Conservation (phyloP, 2,888 invertebrate species). For the Ashinkailepas kermadecensis region DNA sequence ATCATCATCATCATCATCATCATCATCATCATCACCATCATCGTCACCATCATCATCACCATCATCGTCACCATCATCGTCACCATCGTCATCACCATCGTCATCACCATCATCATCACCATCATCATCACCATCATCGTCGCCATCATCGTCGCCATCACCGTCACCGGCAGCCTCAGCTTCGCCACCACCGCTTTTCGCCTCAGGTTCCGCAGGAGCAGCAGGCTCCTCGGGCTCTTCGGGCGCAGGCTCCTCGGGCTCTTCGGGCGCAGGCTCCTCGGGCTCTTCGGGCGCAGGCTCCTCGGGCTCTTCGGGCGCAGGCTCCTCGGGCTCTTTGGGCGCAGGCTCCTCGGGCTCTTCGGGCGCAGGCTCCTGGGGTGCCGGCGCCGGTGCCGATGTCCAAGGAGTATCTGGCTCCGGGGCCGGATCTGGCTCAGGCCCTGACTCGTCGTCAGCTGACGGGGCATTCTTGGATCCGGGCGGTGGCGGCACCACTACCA, state of each 20-base stretch:
- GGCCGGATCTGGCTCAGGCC: too few species aligned
- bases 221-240: not conserved
- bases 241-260: not conserved
- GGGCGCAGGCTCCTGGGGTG: too few species aligned
- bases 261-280: too few species aligned
- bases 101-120: not conserved
- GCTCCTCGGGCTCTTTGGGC: too few species aligned
- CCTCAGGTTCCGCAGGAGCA: too few species aligned
- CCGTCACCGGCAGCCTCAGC: not conserved
- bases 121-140: not conserved
- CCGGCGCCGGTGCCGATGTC: too few species aligned
- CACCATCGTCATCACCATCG: not conserved
- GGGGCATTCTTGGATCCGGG: not conserved
- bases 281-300: too few species aligned
- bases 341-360: too few species aligned
- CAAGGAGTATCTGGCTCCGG: too few species aligned
- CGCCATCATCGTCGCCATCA: not conserved
- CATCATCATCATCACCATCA: constrained; percentile 16
- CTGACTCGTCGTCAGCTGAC: too few species aligned
- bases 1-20: not conserved
- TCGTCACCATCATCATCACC: not conserved
- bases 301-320: too few species aligned
- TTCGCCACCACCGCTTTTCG: not conserved
- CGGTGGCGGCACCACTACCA: not conserved
- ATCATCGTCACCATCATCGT: constrained; percentile 4